These are phyloP conservation scores for Prochilodus magdalenae DNA, from an alignment of 2,113 vertebrate genomes.

Conservation along the genomic window DNA sequence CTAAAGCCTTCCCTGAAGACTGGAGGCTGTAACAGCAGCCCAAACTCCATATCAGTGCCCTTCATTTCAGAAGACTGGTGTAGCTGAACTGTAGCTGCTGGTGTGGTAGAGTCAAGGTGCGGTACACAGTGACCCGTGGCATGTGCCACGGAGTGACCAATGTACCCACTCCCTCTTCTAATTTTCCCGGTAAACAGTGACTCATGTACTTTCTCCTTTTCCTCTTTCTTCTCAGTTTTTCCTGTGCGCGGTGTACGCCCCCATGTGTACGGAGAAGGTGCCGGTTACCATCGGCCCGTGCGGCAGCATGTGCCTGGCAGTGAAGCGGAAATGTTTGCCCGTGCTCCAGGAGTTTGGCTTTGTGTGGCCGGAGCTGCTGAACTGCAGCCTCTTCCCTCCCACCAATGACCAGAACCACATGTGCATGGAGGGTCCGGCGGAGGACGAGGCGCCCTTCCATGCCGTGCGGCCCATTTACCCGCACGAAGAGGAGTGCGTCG, in stretches of 20 bases:
- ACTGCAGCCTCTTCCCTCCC: conserved; percentile 97
- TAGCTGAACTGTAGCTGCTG: no score
- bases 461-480: conserved; percentile 82
- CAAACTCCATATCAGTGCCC: no score
- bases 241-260: conserved; percentile 96
- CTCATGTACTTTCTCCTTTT: neutral
- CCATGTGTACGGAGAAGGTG: conserved; percentile 99
- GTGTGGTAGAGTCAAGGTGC: no score
- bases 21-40: no score
- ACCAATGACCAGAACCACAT: conserved; percentile 99
- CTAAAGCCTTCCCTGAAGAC: no score
- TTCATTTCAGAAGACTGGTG: no score
- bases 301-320: conserved; percentile 95
- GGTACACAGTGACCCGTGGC: no score
- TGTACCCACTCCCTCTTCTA: no score
- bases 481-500: conserved; percentile 91
- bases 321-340: conserved; percentile 93
- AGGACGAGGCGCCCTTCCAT: conserved; percentile 88
- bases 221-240: conserved; percentile 84
- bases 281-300: conserved; percentile 97
- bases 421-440: conserved; percentile 98
- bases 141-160: no score
- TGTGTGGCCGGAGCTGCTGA: conserved; percentile 92
- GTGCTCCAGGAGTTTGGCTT: conserved; percentile 97
- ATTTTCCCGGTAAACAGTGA: neutral